Percentiles rank a stretch among this genome's conserved stretches.
Evolutionary conservation across 2,113 vertebrate species (phyloP).

Genomic region (Vanacampus margaritifer): DNA sequence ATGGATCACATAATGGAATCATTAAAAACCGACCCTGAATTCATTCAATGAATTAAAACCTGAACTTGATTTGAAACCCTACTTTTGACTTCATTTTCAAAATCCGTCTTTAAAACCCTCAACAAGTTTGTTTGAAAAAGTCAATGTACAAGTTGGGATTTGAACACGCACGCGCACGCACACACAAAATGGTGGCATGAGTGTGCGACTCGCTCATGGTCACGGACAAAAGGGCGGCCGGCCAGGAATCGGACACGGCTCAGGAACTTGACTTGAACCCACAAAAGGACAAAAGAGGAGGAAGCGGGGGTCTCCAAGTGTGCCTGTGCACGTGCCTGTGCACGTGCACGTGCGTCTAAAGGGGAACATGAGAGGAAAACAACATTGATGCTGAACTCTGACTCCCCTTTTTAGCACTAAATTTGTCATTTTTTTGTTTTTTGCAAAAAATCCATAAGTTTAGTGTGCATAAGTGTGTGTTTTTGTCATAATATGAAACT

Average conservation of each 20-base stretch:
- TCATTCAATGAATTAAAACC: no score
- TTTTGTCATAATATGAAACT: no score
- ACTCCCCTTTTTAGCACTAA: neutral
- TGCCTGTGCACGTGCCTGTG: neutral
- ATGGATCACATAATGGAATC: neutral
- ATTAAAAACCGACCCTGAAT: no score
- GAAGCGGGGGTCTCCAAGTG: neutral
- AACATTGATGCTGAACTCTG: neutral
- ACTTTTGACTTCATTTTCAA: no score
- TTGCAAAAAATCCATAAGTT: neutral
- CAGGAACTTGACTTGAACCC: conserved; percentile 71
- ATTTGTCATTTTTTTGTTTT: neutral
- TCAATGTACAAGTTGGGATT: no score
- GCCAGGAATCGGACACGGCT: conserved; percentile 61
- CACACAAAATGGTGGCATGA: conserved; percentile 28
- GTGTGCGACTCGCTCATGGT: conserved; percentile 57
- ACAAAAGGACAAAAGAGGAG: conserved; percentile 42
- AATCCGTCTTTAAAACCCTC: no score
- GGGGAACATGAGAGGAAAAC: neutral
- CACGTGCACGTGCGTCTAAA: neutral
- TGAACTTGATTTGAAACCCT: no score
- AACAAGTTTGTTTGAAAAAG: no score
- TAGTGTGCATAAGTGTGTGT: no score
- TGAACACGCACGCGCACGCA: conserved; percentile 11
- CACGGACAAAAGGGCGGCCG: conserved; percentile 63